Evolutionary conservation across 2,113 vertebrate genomes (phyloP), one percentile per base, ranked within the genome.

Genomic region (Talpa occidentalis): DNA sequence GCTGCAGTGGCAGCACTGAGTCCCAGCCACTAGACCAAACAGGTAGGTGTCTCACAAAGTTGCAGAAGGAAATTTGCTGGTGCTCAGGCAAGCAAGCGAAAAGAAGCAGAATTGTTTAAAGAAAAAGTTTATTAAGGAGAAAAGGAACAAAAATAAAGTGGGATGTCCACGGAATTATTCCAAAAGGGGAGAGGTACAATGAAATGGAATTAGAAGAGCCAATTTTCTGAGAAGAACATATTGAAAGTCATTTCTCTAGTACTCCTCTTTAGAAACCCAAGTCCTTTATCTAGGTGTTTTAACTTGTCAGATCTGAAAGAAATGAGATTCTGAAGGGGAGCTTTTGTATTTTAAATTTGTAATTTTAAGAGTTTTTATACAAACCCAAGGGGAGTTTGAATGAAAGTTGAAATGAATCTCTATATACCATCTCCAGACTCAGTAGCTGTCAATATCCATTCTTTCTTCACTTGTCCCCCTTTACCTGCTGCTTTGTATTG

Each of bases 181-280:
- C 26, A 40, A 69, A 90, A 42, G 64, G 56, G 26, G 62, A 87
- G 10, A 40, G 47, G 66, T 86, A 44, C 35, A 67, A 44, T 49
- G 24, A 76, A 70, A 89, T 74, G 26, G 32, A 92, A 92, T 82
- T 22, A 49, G 49, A 79, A 59, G 40, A 90, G 67, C 66, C 80
- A 76, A 89, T 88, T 91, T 94, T 85, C 28, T 54, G 26, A 44
- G 59, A 66, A 87, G 94, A 93, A 69, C 26, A 90, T 3, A 47
- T 49, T 69, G 83, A 74, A 91, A 74, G 30, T 80, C 79, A 59
- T 94, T 80, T 72, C 24, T 88, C 79, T 35, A n/a, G 66, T 77
- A 84, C 66, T 52, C 1, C 32, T 69, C 44, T 84, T 70, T 69
- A 90, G 76, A 91, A 93, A 60, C 9, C 12, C 47, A 40, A 64